Base-by-base conservation (phyloP, 2,888 invertebrate genomes). In the Dicyrtoma fusca region DNA sequence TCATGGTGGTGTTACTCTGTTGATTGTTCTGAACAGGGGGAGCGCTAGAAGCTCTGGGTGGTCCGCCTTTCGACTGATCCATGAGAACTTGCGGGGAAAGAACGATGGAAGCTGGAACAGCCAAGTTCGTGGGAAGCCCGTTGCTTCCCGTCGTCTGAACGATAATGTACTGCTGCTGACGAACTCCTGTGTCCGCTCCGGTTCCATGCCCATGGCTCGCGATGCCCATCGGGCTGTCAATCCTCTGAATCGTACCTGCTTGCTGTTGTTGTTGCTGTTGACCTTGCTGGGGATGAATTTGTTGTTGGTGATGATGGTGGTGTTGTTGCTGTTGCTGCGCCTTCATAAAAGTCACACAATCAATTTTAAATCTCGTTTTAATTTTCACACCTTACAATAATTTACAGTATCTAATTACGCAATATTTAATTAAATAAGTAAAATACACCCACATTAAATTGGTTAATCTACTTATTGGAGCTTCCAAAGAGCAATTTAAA, bases 1-100 rank as follows among this genome's bases (percentile, higher is more conserved):
- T 51, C 11, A 72, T 61, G 21, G 34, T 34, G 4, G 49, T 63
- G n/a, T 53, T 69, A 26, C 34, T 70, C 14, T 61, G 63, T 19
- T 45, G 51, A 44, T 55, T 34, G 8, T 81, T 79, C 74, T 88
- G 87, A 62, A 89, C 87, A 13, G 93, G 91, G 14, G 92, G 93
- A 1, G 94, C 93, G 82, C 92, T 93, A 0, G 92, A 92, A 0
- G 94, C 92, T 68, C 94, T 87, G 0, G 93, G 92, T 8, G 91
- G 89, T 69, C 88, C 88, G 81, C 34, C 34, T 57, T 71, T 59
- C n/a, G 34, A 5, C 42, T 80, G 77, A 51, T 78, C 78, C 74
- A 77, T 76, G 5, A 80, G 45, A 21, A 78, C 77, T 64, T 77
- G 77, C 1, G 76, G 76, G 8, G 77, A 76, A 44, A 81, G 77